Conservation (phyloP, 1,140 invertebrate species). For the Formica selysi region DNA sequence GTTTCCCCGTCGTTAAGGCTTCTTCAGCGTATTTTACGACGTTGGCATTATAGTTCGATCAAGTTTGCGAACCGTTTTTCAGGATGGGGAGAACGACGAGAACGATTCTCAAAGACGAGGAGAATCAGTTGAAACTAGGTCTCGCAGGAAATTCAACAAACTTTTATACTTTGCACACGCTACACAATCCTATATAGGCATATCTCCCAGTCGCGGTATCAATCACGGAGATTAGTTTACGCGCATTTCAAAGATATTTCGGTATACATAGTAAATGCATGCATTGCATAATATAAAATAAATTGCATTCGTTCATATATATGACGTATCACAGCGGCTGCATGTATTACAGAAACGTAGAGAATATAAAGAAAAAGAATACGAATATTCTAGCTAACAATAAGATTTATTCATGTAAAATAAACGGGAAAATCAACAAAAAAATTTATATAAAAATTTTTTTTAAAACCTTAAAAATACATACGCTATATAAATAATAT, state of each 20-base stretch:
- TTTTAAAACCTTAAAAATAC: neutral
- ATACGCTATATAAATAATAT: neutral
- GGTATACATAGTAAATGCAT: neutral
- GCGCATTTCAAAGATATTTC: slow-evolving; percentile 3
- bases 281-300: slow-evolving; percentile 27
- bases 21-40: slow-evolving; percentile 36
- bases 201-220: slow-evolving; percentile 19
- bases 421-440: neutral
- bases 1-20: slow-evolving; percentile 51
- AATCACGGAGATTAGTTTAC: slow-evolving; percentile 45
- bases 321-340: neutral
- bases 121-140: slow-evolving; percentile 54
- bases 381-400: neutral
- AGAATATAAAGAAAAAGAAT: neutral
- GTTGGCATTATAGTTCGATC: slow-evolving; percentile 31
- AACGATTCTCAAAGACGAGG: slow-evolving; percentile 42
- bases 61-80: slow-evolving; percentile 55
- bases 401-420: slow-evolving; percentile 6
- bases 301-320: neutral
- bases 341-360: neutral
- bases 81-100: slow-evolving; percentile 19
- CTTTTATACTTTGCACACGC: slow-evolving; percentile 35
- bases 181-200: neutral
- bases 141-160: slow-evolving; percentile 36
- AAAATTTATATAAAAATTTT: neutral